Evolutionary conservation across 1,140 invertebrate genomes (phyloP).

Genomic region (Wasmannia auropunctata): DNA sequence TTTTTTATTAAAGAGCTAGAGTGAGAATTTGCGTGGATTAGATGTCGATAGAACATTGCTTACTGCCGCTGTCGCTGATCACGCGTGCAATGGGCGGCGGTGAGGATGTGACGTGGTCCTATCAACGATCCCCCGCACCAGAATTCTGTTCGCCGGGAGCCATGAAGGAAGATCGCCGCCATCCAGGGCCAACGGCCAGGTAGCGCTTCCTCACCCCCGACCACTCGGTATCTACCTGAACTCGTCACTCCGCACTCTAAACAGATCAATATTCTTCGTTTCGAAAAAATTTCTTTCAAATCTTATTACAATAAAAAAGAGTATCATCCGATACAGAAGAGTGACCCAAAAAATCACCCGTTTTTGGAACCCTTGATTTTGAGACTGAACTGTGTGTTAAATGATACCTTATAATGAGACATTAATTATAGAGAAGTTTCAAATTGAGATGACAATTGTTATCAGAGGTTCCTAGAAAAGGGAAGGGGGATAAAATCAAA

Average conservation of each 20-base stretch:
- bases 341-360: too few species aligned
- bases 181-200: conserved; percentile 97
- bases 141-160: conserved; percentile 94
- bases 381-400: too few species aligned
- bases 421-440: too few species aligned
- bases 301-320: too few species aligned
- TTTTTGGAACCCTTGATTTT: too few species aligned
- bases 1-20: conserved; percentile 44
- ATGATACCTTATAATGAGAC: too few species aligned
- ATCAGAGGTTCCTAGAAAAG: too few species aligned
- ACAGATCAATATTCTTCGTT: conserved; percentile 31
- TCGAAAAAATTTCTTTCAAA: background rate
- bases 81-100: conserved; percentile 96
- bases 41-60: conserved; percentile 78
- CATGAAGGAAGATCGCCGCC: conserved; percentile 96
- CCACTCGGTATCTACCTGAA: conserved; percentile 93
- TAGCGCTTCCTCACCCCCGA: conserved; percentile 93
- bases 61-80: conserved; percentile 95
- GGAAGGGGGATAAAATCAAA: too few species aligned
- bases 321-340: too few species aligned
- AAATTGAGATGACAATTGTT: too few species aligned
- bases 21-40: background rate
- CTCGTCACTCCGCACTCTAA: conserved; percentile 93
- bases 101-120: conserved; percentile 92
- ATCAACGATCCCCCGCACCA: conserved; percentile 97